A percentile compares a stretch with the other conserved stretches of the same genome.
These are phyloP conservation scores for Diarsia mendica DNA, from an alignment of 2,888 invertebrate genomes.

Conservation along the genomic window DNA sequence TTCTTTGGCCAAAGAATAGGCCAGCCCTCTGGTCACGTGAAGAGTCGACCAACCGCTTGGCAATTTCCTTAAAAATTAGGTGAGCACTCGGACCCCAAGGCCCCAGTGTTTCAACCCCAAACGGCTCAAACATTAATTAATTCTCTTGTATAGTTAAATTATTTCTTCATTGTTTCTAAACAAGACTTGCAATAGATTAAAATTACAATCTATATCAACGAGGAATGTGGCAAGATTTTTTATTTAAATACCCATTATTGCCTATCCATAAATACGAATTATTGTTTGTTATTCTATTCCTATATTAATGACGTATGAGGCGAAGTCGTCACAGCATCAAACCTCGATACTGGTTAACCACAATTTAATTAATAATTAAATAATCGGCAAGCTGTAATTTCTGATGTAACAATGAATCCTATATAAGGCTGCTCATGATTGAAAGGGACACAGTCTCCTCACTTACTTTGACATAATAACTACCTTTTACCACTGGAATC, in stretches of 20 bases:
- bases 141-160: not conserved
- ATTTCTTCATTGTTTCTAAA: not conserved
- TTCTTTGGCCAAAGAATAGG: too few relatives aligned
- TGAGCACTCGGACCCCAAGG: too few relatives aligned
- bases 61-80: too few relatives aligned
- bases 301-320: constrained; percentile 4
- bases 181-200: not conserved
- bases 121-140: too few relatives aligned
- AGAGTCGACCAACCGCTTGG: too few relatives aligned
- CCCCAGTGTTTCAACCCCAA: too few relatives aligned
- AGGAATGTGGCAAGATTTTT: not conserved
- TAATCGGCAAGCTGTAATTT: not conserved
- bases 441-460: constrained; percentile 15
- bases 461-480: not conserved
- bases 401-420: constrained; percentile 21
- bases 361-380: constrained; percentile 13
- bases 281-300: not conserved
- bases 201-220: too few relatives aligned
- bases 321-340: constrained; percentile 3
- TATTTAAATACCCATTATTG: not conserved
- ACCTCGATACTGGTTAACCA: constrained; percentile 29
- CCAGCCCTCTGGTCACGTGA: too few relatives aligned
- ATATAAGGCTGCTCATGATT: constrained; percentile 14
- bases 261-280: not conserved
- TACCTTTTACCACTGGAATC: not conserved